Evolutionary conservation across 2,888 invertebrate genomes (phyloP), one percentile per base, ranked within the genome.

Genomic region (Aspidiotus rigidus): DNA sequence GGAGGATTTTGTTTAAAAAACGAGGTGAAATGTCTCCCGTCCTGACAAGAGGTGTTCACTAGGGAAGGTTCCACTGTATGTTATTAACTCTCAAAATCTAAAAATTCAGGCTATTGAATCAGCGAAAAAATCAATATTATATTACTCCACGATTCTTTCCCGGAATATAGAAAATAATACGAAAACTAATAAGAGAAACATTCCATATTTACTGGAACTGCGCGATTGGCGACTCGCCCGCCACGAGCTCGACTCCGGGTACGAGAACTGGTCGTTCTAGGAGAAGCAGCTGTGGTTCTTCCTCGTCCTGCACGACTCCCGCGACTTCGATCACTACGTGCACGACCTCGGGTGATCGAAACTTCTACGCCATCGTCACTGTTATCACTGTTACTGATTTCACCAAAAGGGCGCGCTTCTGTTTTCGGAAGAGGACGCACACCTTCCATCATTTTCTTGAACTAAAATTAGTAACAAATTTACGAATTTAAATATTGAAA

Each of bases 231-330:
- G 41, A 11, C 62, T 66, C 71, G 61, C 40, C 69, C 49, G 1
- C 71, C 67, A 6, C 70, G 66, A 42, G 56, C 64, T 69, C 70
- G 59, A 44, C 44, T 16, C 17, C 64, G 42, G 28, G 64, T 41
- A 11, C 55, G 42, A 6, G 64, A 56, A 44, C 6, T 55, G 8
- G 62, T 41, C 16, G 67, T 53, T 16, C 53, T 59, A 42, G 60
- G 15, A 9, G 67, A 28, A 28, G 5, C 44, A 57, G 64, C 56
- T 55, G 64, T 42, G 40, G 39, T 42, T 17, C 64, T 57, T 28
- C 28, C 28, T 28, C 28, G 28, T 17, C 64, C 57, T n/a, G 40
- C 56, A 9, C 57, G 55, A 40, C 66, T 66, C 8, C 66, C 71
- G 5, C 62, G 60, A 53, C 62, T 40, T 53, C 53, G 5, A 28